A percentile compares a stretch with the other conserved stretches of the same genome.
phyloP scores from a whole-genome alignment of 2,113 vertebrate species.

The Hippocampus abdominalis region DNA sequence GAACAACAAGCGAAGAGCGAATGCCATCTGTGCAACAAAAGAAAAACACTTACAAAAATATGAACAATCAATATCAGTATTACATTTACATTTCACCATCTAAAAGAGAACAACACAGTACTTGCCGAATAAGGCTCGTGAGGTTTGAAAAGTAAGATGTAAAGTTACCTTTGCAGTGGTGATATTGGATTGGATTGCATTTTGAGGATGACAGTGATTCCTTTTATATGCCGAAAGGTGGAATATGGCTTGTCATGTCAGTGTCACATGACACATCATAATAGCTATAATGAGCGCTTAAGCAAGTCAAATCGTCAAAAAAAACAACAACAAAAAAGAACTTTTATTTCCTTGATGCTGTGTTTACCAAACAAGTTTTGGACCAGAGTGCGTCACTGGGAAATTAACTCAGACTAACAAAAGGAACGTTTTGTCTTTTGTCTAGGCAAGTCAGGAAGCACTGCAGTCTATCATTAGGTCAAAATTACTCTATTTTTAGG shows the following conservation, averaged over 20 bases:
- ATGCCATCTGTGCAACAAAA: background rate
- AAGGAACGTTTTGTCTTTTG: background rate
- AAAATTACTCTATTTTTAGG: background rate
- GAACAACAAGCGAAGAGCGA: background rate
- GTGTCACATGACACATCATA: background rate
- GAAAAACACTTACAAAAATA: background rate
- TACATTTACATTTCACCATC: background rate
- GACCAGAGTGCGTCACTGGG: background rate
- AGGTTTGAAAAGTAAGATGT: background rate
- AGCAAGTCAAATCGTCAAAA: background rate
- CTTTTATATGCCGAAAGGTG: background rate
- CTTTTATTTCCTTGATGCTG: background rate
- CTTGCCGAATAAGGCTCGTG: background rate
- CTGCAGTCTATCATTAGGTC: too few relatives aligned
- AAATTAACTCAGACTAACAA: background rate
- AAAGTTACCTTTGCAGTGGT: background rate
- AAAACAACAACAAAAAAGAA: background rate
- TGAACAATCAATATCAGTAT: too few relatives aligned
- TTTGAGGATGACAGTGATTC: background rate
- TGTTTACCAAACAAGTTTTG: background rate
- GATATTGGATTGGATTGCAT: too few relatives aligned
- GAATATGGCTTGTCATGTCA: background rate
- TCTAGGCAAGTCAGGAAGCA: too few relatives aligned
- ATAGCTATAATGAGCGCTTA: background rate
- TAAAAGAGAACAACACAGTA: background rate